Base-by-base conservation (phyloP, 1,140 invertebrate species). In the Listronotus oregonensis region DNA sequence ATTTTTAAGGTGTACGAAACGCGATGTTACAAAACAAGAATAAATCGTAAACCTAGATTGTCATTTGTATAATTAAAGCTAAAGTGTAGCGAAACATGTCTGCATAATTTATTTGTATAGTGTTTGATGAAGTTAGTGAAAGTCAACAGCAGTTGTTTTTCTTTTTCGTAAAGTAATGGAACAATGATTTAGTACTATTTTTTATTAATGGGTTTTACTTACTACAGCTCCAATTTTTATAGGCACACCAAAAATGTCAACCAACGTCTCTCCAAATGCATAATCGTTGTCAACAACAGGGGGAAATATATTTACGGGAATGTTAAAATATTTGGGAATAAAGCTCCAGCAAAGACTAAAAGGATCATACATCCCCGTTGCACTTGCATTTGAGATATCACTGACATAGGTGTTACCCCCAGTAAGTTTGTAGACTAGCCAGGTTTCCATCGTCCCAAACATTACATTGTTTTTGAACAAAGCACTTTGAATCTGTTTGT, bases 371-470 rank as follows among this genome's bases (percentile, higher is more conserved):
- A 99, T 83, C 6, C 94, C 96, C 0, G 96, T 96, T 0, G 92
- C 89, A 47, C 93, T 93, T 0, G 94, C 94, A 75, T 88, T 93
- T 0, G 93, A 94, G 10, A 90, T 87, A 78, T 99, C 96, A 4
- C 90, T 93, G 34, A 93, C 86, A 78, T 95, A 91, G 15, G 85
- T 72, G 71, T 81, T 80, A 1, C 85, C 83, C 55, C 83, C 85
- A 73, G 81, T 78, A 40, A 83, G 57, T 82, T 89, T 92, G 79
- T 95, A 91, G 31, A 98, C 75, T 34, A 98, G 82, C 93, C 94
- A 99, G 2, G 93, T 94, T 74, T 98, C 96, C 12, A 98, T 81
- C 27, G 94, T 93, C n/a, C 95, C 96, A 77, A 96, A 93, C 70
- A 90, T 82, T 1, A 89, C 88, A 66, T 88, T 83, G 17, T 88